These are phyloP conservation scores for Neuroscelio doddi DNA, from an alignment of 2,888 invertebrate genomes.

Conservation along the genomic window DNA sequence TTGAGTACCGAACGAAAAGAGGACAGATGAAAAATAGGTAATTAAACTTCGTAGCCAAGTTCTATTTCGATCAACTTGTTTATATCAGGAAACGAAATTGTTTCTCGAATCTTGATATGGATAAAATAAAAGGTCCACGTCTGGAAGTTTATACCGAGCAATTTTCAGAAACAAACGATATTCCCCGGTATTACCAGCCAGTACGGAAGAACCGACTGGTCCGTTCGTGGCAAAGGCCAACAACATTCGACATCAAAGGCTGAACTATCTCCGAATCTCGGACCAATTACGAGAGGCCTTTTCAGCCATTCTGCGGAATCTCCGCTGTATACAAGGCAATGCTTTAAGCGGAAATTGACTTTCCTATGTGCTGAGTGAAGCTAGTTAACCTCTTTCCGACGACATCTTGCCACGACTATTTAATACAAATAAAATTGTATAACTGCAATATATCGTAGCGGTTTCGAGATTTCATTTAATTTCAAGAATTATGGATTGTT, in stretches of 20 bases:
- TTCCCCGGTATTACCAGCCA: conserved; percentile 18
- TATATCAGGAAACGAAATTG: too few species aligned
- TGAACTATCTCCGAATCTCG: conserved; percentile 51
- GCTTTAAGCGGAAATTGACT: conserved; percentile 28
- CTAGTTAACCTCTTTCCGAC: too few species aligned
- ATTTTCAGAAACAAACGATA: conserved; percentile 22
- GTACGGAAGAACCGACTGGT: conserved; percentile 15
- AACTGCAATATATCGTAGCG: too few species aligned
- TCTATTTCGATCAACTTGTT: too few species aligned
- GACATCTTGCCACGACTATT: too few species aligned
- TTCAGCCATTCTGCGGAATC: conserved; percentile 39
- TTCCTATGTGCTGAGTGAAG: conserved; percentile 17
- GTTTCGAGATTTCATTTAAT: too few species aligned
- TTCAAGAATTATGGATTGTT: too few species aligned
- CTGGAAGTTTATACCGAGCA: background rate
- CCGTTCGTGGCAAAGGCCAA: conserved; percentile 16
- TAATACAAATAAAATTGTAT: too few species aligned
- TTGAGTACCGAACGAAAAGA: too few species aligned
- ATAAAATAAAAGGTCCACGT: conserved; percentile 1
- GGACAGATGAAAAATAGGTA: too few species aligned
- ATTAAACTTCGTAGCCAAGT: too few species aligned
- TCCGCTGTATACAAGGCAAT: background rate
- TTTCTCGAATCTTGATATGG: background rate
- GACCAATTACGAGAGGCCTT: conserved; percentile 54
- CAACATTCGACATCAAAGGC: conserved; percentile 50